A percentile compares a stretch with the other conserved stretches of the same genome.
Evolutionary conservation across 2,113 vertebrate species (phyloP).

Genomic region (Pterocles burchelli): DNA sequence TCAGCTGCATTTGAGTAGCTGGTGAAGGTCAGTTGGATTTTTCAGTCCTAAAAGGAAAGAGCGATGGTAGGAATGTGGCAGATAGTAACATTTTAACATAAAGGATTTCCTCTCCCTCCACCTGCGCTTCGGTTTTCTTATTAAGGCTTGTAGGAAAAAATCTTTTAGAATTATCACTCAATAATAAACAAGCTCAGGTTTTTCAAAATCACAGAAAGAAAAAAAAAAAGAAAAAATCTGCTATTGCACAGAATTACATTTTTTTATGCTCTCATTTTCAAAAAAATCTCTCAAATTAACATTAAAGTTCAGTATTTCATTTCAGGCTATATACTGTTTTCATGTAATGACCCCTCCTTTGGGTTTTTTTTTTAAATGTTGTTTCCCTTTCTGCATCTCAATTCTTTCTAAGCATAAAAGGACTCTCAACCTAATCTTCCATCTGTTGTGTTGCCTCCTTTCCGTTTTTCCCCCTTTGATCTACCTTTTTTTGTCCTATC

Average conservation of each 20-base stretch:
- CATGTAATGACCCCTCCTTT: background rate
- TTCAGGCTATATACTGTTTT: background rate
- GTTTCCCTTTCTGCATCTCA: background rate
- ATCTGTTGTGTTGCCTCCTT: background rate
- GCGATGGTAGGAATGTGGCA: background rate
- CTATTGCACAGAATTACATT: background rate
- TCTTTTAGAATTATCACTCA: background rate
- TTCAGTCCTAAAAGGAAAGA: constrained; percentile 9
- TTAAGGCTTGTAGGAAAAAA: background rate
- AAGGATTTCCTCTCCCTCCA: background rate
- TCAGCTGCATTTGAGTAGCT: constrained; percentile 13
- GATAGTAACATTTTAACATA: background rate
- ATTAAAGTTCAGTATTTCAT: background rate
- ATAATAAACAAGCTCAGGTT: background rate
- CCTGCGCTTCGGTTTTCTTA: background rate
- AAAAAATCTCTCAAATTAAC: background rate
- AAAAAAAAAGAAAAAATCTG: background rate
- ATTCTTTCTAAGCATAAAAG: background rate
- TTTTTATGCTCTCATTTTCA: background rate
- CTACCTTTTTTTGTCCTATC: background rate
- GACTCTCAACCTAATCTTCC: background rate
- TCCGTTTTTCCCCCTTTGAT: background rate
- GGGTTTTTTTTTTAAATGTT: background rate
- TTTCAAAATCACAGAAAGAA: background rate
- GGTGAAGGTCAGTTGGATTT: background rate